Evolutionary conservation across 2,888 invertebrate species (phyloP).

Genomic region (Tethea ocularis): DNA sequence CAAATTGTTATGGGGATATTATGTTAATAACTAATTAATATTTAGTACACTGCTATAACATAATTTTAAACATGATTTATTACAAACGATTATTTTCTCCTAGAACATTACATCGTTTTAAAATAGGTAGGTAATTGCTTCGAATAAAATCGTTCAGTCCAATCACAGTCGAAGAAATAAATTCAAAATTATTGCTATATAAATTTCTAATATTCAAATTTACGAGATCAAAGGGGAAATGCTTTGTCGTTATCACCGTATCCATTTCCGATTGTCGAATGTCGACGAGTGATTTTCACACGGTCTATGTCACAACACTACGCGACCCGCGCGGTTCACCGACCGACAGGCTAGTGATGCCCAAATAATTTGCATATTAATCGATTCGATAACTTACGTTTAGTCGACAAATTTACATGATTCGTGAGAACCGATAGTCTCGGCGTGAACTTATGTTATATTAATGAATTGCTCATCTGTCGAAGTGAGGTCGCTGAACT

Average conservation of each 20-base stretch:
- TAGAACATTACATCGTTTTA: not conserved
- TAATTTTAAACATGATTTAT: not conserved
- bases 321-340: slow-evolving; percentile 72
- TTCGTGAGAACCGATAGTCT: slow-evolving; percentile 80
- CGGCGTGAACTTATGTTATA: slow-evolving; percentile 82
- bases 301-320: slow-evolving; percentile 90
- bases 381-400: slow-evolving; percentile 83
- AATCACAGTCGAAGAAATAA: not conserved
- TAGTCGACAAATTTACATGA: slow-evolving; percentile 83
- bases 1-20: not conserved
- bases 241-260: slow-evolving; percentile 35
- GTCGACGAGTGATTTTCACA: slow-evolving; percentile 88
- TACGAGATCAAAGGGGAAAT: slow-evolving; percentile 7
- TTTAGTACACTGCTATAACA: not conserved
- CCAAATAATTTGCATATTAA: slow-evolving; percentile 81
- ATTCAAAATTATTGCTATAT: slow-evolving; percentile 10
- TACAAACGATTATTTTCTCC: not conserved
- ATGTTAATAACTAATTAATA: not conserved
- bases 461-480: slow-evolving; percentile 80
- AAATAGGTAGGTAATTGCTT: not conserved
- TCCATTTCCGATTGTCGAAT: slow-evolving; percentile 49
- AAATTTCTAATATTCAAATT: slow-evolving; percentile 11
- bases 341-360: slow-evolving; percentile 77
- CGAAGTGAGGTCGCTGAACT: slow-evolving; percentile 64
- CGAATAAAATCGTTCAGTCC: not conserved